Conservation (phyloP, 2,113 vertebrate genomes). For the Mugil cephalus region DNA sequence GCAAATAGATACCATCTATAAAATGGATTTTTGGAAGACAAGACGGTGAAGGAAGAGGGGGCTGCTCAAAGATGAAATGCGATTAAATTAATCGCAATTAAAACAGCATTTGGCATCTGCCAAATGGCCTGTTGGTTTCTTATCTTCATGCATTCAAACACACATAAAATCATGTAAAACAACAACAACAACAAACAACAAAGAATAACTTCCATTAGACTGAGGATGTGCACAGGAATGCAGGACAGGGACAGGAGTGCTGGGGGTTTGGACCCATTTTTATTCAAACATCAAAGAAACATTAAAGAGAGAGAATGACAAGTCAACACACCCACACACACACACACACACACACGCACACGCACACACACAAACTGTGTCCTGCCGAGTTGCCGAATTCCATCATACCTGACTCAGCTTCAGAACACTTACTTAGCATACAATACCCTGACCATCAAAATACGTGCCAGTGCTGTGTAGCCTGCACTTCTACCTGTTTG, state of each 20-base stretch:
- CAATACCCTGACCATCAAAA: conserved; percentile 49
- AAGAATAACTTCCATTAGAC: conserved; percentile 43
- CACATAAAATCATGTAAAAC: conserved; percentile 14
- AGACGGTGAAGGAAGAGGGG: conserved; percentile 1
- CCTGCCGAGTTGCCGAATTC: conserved; percentile 40
- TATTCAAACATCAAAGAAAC: conserved; percentile 69
- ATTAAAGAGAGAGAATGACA: conserved; percentile 50
- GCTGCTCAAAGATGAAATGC: background rate
- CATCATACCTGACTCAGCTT: conserved; percentile 50
- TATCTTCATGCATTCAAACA: conserved; percentile 24
- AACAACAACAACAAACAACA: no score
- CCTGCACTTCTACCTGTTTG: conserved; percentile 38
- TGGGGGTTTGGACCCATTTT: conserved; percentile 44
- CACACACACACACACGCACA: background rate
- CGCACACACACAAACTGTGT: background rate
- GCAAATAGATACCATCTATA: background rate
- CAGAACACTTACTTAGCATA: conserved; percentile 55
- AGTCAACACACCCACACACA: background rate
- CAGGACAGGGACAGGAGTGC: conserved; percentile 29
- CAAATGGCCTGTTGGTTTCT: conserved; percentile 19
- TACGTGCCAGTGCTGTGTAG: conserved; percentile 33
- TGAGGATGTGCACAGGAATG: conserved; percentile 42
- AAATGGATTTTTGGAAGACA: background rate
- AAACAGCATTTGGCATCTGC: conserved; percentile 23
- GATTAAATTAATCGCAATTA: conserved; percentile 11